Base-by-base conservation (phyloP, 2,797 vertebrate species). In the Thunnus albacares region DNA sequence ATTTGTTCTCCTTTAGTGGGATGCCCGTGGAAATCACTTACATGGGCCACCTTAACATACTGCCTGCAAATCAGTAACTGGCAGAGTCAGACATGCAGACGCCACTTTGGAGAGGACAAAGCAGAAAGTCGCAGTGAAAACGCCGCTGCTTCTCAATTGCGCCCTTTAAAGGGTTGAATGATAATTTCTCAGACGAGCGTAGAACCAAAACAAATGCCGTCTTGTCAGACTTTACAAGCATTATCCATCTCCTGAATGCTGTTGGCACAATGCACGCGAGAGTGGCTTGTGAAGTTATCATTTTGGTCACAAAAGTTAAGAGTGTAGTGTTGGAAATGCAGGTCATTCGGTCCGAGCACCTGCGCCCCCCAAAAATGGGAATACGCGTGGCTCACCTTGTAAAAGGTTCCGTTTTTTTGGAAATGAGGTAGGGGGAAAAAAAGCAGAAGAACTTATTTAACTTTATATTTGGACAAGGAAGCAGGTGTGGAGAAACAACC, bases 1-100 rank as follows among this genome's bases (percentile, higher is more conserved):
- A 98, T 99, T 98, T 98, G 98, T 98, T 99, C 98, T 98, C 98
- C 98, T 99, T 97, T 97, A 96, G 97, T 95, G 96, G 96, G 97
- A 97, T 96, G 97, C 96, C 97, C 95, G 96, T 96, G 97, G 96
- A 97, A 98, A 98, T 97, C 96, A 97, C 97, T 97, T 96, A 97
- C 97, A 98, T 92, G 97, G 96, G 95, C 97, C 96, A 97, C 96
- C 97, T 98, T 97, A 96, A 96, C 97, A 96, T 95, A 96, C 97
- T 96, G 97, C 96, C 97, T 96, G 97, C 97, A 97, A 97, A 98
- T 97, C 97, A 97, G 97, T 97, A 97, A 97, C 97, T 94, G 96
- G 93, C 96, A 94, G 96, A 97, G 97, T 97, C 97, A 99, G 98
- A 99, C 98, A 97, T 95, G 93, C 95, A 98, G 98, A 99, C 98